A percentile compares a stretch with the other conserved stretches of the same genome.
Evolutionary conservation across 2,797 vertebrate species (phyloP).

Genomic region (Pipistrellus pygmaeus): DNA sequence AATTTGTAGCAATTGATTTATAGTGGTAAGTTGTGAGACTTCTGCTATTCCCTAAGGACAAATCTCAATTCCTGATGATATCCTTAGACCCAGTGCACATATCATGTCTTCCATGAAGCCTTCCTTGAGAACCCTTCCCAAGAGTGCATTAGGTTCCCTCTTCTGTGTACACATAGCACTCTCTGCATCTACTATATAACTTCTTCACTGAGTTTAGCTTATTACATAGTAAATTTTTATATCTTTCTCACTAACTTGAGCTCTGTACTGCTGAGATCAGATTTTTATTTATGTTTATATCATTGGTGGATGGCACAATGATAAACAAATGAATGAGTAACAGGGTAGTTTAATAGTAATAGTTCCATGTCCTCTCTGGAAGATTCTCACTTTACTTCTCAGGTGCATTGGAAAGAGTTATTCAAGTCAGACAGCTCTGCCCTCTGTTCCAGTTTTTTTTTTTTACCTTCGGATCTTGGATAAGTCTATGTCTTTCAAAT

Average conservation of each 20-base stretch:
- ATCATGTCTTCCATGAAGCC: neutral
- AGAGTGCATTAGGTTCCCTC: neutral
- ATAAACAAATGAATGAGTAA: neutral
- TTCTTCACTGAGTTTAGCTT: neutral
- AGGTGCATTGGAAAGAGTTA: neutral
- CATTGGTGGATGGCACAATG: neutral
- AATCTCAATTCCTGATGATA: neutral
- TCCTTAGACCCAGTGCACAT: neutral
- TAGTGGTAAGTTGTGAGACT: neutral
- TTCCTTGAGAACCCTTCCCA: neutral
- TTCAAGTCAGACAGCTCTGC: neutral
- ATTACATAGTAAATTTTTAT: neutral
- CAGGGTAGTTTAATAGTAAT: neutral
- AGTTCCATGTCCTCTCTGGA: neutral
- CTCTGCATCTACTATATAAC: neutral
- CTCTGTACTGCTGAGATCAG: neutral
- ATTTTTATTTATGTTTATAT: neutral
- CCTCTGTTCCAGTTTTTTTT: neutral
- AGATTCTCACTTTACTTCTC: neutral
- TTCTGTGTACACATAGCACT: neutral
- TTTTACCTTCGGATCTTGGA: neutral
- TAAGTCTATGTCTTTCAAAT: neutral
- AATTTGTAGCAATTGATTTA: conserved; percentile 1
- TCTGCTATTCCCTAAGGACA: neutral
- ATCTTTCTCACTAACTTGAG: neutral